Evolutionary conservation across 2,888 invertebrate genomes (phyloP), one percentile per base, ranked within the genome.

Genomic region (Merodon equestris): DNA sequence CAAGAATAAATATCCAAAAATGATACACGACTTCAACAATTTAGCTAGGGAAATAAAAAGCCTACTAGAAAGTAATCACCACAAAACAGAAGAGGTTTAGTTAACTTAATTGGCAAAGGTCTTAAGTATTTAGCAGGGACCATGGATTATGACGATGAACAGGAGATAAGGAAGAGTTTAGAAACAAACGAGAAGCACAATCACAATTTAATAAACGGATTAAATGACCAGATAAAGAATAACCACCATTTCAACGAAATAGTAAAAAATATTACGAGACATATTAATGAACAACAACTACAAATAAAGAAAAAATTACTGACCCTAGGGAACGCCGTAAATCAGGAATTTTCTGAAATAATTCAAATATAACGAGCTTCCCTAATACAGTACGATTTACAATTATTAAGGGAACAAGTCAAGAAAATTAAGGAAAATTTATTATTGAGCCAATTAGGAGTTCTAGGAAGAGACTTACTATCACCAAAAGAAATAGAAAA

Each of bases 361-460:
- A n/a, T 9, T 5, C 1, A 12, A n/a, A 66, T 66, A 13, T 48
- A 66, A 17, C 66, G 57, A 10, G 34, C 42, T 34, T 51, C 34
- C 15, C 58, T 58, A 44, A 53, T 53, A 9, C 9, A 58, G 2
- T 58, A 58, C 2, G 47, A 36, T 9, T 47, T 48, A 34, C 14
- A 47, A n/a, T 12, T 58, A 18, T 17, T 58, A 18, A 58, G 58
- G 17, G 58, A 47, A 12, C 58, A 68, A 45, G 57, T 72, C 1
- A 60, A 13, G 14, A 71, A 48, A 44, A 27, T 57, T 34, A 66
- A 71, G 14, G 51, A 61, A 50, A 66, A 51, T 58, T 18, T 58
- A 19, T 40, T 66, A 15, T 7, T 50, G 10, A 64, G 57, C 14
- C 44, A 48, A 66, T 10, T 66, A 45, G 58, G 58, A 44, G 1